A percentile compares a stretch with the other conserved stretches of the same genome.
phyloP scores from a whole-genome alignment of 2,797 vertebrate genomes.

The Podarcis siculus region DNA sequence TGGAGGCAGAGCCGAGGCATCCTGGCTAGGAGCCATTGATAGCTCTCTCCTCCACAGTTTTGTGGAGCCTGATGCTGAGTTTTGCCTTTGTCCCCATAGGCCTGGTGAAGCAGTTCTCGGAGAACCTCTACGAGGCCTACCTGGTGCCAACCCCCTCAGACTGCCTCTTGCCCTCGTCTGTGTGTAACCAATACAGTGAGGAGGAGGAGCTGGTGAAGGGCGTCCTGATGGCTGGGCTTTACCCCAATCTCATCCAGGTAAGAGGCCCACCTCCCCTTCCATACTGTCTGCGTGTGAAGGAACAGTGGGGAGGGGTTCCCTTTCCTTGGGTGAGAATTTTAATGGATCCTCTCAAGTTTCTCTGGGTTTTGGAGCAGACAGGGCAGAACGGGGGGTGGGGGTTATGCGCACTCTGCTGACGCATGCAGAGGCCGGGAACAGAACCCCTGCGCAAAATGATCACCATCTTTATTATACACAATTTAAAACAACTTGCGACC shows the following conservation, averaged over 20 bases:
- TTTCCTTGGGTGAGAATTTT: not conserved
- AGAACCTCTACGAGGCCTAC: constrained; percentile 88
- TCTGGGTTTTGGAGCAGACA: too few species aligned
- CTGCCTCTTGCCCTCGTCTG: constrained; percentile 80
- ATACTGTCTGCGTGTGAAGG: not conserved
- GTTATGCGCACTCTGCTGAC: too few species aligned
- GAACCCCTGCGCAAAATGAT: too few species aligned
- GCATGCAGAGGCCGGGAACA: too few species aligned
- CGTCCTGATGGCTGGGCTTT: constrained; percentile 92
- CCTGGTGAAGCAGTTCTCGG: constrained; percentile 93
- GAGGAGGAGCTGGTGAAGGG: constrained; percentile 94
- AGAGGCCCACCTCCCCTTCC: not conserved
- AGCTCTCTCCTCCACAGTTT: not conserved
- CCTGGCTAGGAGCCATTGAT: not conserved
- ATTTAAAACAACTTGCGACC: too few species aligned
- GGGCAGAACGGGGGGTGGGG: not conserved
- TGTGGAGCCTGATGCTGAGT: too few species aligned
- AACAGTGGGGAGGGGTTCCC: not conserved
- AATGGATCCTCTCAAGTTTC: not conserved
- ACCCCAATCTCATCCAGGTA: constrained; percentile 98
- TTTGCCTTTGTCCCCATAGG: constrained; percentile 74
- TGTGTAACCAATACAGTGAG: constrained; percentile 88
- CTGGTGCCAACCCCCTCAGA: constrained; percentile 81
- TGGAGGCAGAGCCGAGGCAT: too few species aligned
- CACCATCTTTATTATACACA: too few species aligned